Evolutionary conservation across 1,140 invertebrate genomes (phyloP).

Genomic region (Octopus bimaculoides): DNA sequence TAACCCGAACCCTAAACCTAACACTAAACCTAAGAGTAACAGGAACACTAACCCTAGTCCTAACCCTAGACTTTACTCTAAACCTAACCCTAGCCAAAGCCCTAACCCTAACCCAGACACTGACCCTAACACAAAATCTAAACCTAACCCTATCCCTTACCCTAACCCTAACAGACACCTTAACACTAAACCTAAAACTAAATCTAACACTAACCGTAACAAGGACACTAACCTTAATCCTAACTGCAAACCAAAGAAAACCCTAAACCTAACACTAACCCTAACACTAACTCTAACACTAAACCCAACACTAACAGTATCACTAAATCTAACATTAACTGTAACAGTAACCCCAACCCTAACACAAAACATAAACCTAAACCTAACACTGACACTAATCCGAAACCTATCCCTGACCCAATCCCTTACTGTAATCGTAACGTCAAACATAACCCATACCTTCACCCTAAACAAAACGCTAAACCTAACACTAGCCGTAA

Average conservation of each 20-base stretch:
- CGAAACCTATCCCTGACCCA: neutral
- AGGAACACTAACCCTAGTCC: neutral
- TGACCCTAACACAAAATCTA: neutral
- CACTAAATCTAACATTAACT: neutral
- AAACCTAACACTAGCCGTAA: neutral
- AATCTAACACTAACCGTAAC: neutral
- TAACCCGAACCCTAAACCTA: neutral
- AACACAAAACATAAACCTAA: neutral
- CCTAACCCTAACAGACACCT: neutral
- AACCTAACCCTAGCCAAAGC: neutral
- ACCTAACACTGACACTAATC: neutral
- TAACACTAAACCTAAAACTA: neutral
- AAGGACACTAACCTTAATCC: neutral
- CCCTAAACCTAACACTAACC: neutral
- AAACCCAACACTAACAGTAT: neutral
- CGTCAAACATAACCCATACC: neutral
- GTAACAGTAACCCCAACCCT: neutral
- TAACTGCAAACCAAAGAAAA: neutral
- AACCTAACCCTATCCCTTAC: neutral
- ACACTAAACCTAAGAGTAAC: neutral
- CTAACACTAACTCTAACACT: neutral
- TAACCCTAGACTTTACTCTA: neutral
- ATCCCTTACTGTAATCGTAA: neutral
- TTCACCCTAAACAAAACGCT: neutral
- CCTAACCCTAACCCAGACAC: neutral